phyloP scores from a whole-genome alignment of 2,888 invertebrate species.

The Apotomis betuletana region DNA sequence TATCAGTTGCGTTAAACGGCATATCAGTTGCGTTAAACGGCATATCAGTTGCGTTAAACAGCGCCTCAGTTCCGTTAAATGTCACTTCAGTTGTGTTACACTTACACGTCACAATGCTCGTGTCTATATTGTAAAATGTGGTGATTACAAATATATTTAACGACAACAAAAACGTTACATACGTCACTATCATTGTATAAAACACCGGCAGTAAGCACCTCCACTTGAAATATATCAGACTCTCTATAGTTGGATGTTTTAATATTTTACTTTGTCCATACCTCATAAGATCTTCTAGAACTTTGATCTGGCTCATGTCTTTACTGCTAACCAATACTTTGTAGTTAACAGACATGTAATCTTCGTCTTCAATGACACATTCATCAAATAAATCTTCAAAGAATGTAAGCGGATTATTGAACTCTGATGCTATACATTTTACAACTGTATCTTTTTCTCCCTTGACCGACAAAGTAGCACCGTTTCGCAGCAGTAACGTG shows the following conservation, averaged over 20 bases:
- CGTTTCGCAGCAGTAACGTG: background rate
- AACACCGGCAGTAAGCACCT: slow-evolving; percentile 5
- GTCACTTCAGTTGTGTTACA: background rate
- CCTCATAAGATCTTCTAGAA: slow-evolving; percentile 8
- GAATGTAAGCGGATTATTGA: background rate
- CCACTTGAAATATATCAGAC: slow-evolving; percentile 24
- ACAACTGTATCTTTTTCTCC: background rate
- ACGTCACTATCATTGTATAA: background rate
- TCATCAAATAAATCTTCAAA: slow-evolving; percentile 10
- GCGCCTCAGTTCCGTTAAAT: too few relatives aligned
- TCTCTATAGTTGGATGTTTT: slow-evolving; percentile 15
- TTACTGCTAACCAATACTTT: background rate
- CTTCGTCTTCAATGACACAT: background rate
- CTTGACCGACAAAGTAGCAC: background rate
- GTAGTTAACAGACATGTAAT: background rate
- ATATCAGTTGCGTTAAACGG: background rate
- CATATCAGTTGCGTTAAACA: background rate
- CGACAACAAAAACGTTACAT: background rate
- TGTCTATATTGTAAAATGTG: background rate
- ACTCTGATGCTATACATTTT: background rate
- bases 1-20: too few relatives aligned
- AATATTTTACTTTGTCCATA: background rate
- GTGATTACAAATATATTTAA: slow-evolving; percentile 16
- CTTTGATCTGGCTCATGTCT: slow-evolving; percentile 9
- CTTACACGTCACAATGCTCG: background rate